phyloP scores from a whole-genome alignment of 2,797 vertebrate genomes.

The Sorex maritimensis region DNA sequence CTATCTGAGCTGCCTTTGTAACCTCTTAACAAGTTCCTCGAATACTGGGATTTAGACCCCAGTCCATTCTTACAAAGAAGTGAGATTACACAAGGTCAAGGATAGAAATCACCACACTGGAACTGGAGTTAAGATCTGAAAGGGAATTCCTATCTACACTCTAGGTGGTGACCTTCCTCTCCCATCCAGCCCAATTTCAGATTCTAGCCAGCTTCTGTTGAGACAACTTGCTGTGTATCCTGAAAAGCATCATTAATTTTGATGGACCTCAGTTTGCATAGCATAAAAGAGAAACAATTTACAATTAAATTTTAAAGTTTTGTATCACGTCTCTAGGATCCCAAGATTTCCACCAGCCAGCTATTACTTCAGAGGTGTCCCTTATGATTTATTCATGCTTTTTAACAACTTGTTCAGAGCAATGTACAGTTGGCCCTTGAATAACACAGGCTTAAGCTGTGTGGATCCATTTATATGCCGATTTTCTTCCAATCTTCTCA shows the following conservation, averaged over 20 bases:
- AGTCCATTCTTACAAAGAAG: not conserved
- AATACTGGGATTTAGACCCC: constrained; percentile 19
- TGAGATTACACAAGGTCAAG: not conserved
- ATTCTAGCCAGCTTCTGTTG: not conserved
- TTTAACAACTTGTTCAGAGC: constrained; percentile 9
- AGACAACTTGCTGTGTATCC: not conserved
- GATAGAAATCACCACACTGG: not conserved
- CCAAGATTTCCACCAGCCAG: not conserved
- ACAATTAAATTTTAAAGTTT: constrained; percentile 1
- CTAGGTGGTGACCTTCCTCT: not conserved
- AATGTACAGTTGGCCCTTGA: not conserved
- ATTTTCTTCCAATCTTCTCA: not conserved
- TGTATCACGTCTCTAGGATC: not conserved
- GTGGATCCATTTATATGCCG: not conserved
- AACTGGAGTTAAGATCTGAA: not conserved
- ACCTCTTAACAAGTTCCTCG: constrained; percentile 4
- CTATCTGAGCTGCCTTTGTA: not conserved
- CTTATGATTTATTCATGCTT: not conserved
- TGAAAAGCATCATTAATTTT: constrained; percentile 10
- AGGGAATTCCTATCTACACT: not conserved
- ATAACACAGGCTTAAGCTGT: not conserved
- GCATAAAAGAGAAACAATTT: constrained; percentile 4
- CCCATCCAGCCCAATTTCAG: not conserved
- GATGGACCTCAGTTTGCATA: not conserved
- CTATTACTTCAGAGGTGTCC: not conserved